Evolutionary conservation across 2,797 vertebrate species (phyloP).

Genomic region (Siniperca scherzeri): DNA sequence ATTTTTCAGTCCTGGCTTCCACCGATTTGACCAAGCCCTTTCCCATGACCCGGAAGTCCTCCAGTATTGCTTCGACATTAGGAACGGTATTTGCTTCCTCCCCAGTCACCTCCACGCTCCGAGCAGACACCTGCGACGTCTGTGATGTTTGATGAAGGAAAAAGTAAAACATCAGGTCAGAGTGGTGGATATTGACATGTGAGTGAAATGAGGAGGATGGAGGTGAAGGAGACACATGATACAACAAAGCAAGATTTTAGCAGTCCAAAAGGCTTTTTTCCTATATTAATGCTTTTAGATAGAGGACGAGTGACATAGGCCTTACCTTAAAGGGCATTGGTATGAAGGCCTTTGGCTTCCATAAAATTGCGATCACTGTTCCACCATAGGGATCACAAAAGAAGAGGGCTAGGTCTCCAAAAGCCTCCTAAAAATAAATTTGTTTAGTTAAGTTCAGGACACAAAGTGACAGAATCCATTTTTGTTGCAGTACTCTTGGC

Average conservation of each 20-base stretch:
- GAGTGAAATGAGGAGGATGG: background rate
- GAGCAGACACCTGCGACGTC: conserved; percentile 90
- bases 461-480: background rate
- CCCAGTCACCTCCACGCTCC: conserved; percentile 81
- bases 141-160: conserved; percentile 62
- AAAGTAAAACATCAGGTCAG: background rate
- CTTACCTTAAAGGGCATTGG: conserved; percentile 92
- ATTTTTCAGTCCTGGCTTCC: conserved; percentile 91
- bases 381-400: conserved; percentile 95
- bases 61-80: conserved; percentile 93
- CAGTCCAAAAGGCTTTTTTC: background rate
- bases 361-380: conserved; percentile 92
- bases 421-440: conserved; percentile 87
- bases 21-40: conserved; percentile 91
- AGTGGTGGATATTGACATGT: background rate
- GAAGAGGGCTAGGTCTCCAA: conserved; percentile 93
- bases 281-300: background rate
- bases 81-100: conserved; percentile 85
- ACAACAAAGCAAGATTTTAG: background rate
- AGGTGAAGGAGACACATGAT: background rate
- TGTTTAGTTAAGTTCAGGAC: background rate
- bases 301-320: background rate
- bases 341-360: conserved; percentile 94
- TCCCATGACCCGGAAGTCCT: conserved; percentile 92
- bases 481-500: too few relatives aligned